Percentiles rank a stretch among this genome's conserved stretches.
These are phyloP conservation scores for Lasioglossum marginatum DNA, from an alignment of 2,888 invertebrate genomes.

Conservation along the genomic window DNA sequence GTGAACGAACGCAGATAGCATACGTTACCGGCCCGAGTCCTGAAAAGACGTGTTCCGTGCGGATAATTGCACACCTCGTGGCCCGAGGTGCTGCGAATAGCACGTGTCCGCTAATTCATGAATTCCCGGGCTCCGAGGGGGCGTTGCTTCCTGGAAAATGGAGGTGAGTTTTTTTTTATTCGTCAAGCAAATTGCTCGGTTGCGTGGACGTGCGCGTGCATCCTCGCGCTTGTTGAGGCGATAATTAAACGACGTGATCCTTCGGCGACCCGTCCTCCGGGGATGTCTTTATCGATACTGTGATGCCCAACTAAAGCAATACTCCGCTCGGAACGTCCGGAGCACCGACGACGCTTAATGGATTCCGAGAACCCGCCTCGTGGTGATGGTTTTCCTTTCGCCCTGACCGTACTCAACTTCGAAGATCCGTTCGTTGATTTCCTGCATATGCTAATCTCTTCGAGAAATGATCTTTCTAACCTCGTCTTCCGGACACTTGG, in stretches of 20 bases:
- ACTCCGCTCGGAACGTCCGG: constrained; percentile 13
- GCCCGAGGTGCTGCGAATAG: constrained; percentile 31
- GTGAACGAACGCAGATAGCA: constrained; percentile 38
- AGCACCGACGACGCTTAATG: constrained; percentile 25
- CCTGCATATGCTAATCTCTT: not conserved
- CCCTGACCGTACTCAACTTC: constrained; percentile 5
- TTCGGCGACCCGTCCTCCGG: constrained; percentile 3
- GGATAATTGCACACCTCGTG: constrained; percentile 62
- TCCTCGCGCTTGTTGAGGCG: constrained; percentile 25
- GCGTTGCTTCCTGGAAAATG: constrained; percentile 56
- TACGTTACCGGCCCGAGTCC: constrained; percentile 53
- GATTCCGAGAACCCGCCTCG: constrained; percentile 30
- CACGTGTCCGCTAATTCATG: constrained; percentile 64
- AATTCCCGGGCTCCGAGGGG: constrained; percentile 38
- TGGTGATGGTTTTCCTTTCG: not conserved
- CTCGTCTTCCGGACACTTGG: not conserved
- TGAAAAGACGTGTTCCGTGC: constrained; percentile 68
- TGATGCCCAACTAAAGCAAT: constrained; percentile 13
- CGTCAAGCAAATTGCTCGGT: constrained; percentile 56
- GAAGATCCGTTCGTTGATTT: constrained; percentile 5
- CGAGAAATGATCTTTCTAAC: constrained; percentile 29
- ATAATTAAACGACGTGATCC: constrained; percentile 46
- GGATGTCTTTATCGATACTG: constrained; percentile 32
- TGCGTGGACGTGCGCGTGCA: constrained; percentile 60
- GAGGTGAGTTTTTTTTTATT: not conserved